Evolutionary conservation across 2,113 vertebrate genomes (phyloP).

Genomic region (Pao palembangensis): DNA sequence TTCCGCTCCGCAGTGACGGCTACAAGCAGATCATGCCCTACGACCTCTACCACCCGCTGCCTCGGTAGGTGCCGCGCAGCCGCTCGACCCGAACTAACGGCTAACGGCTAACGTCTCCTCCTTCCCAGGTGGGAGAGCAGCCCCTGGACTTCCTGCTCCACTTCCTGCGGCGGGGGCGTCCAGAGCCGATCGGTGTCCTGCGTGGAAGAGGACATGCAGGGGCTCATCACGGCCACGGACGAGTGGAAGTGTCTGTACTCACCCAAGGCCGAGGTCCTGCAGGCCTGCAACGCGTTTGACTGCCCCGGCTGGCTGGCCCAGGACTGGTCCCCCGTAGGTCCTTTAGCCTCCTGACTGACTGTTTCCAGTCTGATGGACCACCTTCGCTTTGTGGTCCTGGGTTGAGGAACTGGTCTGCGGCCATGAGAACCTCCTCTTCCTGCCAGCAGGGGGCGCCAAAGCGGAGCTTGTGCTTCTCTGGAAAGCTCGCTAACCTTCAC

Average conservation of each 20-base stretch:
- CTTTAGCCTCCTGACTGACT: too few species aligned
- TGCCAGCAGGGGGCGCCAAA: too few species aligned
- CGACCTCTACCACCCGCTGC: slow-evolving; percentile 98
- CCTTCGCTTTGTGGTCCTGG: too few species aligned
- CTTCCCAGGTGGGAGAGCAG: slow-evolving; percentile 90
- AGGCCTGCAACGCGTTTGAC: slow-evolving; percentile 93
- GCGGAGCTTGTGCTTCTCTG: too few species aligned
- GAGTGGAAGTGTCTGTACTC: slow-evolving; percentile 99
- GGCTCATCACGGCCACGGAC: slow-evolving; percentile 83
- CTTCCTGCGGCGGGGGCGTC: slow-evolving; percentile 91
- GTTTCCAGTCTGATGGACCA: too few species aligned
- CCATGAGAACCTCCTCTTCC: too few species aligned
- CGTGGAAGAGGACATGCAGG: slow-evolving; percentile 97
- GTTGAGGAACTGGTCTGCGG: too few species aligned
- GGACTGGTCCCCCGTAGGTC: slow-evolving; percentile 95
- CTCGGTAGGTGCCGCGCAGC: slow-evolving; percentile 80
- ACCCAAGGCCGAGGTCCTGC: slow-evolving; percentile 84
- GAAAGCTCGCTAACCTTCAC: too few species aligned
- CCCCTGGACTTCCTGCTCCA: slow-evolving; percentile 95
- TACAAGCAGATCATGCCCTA: slow-evolving; percentile 99
- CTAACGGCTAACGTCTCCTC: neutral
- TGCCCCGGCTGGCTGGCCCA: slow-evolving; percentile 97
- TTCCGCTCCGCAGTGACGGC: slow-evolving; percentile 87
- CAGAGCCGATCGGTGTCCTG: slow-evolving; percentile 93
- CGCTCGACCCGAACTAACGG: too few species aligned